Evolutionary conservation across 2,888 invertebrate species (phyloP).

Genomic region (Caradrina kadenii): DNA sequence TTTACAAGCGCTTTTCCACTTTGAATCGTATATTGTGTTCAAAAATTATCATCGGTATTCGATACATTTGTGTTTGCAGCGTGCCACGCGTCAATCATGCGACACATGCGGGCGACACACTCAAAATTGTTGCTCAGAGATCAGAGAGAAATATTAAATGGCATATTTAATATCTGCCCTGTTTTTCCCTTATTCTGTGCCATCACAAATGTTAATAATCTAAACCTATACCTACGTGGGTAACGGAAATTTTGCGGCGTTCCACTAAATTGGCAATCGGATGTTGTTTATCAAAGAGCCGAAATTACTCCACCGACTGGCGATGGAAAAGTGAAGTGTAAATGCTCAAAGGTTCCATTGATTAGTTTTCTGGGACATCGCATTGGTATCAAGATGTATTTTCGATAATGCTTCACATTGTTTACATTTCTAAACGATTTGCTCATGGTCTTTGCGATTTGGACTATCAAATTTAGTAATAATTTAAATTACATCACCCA

Average conservation of each 20-base stretch:
- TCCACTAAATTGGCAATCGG: slow-evolving; percentile 50
- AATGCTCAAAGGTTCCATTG: slow-evolving; percentile 37
- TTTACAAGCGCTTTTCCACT: slow-evolving; percentile 25
- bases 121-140: slow-evolving; percentile 80
- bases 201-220: slow-evolving; percentile 56
- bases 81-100: slow-evolving; percentile 82
- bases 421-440: slow-evolving; percentile 24
- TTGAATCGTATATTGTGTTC: slow-evolving; percentile 55
- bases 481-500: no score
- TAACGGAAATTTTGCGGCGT: slow-evolving; percentile 43
- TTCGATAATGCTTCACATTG: slow-evolving; percentile 25
- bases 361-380: slow-evolving; percentile 45
- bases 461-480: slow-evolving; percentile 8
- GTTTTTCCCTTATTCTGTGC: slow-evolving; percentile 56
- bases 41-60: slow-evolving; percentile 69
- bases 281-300: slow-evolving; percentile 50
- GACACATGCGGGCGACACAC: slow-evolving; percentile 81
- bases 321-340: slow-evolving; percentile 33
- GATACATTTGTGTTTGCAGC: slow-evolving; percentile 74
- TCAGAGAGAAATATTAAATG: slow-evolving; percentile 78
- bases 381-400: slow-evolving; percentile 24
- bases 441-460: slow-evolving; percentile 22
- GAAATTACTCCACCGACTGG: slow-evolving; percentile 37
- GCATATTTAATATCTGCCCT: slow-evolving; percentile 71
- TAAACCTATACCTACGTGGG: slow-evolving; percentile 20